phyloP scores from a whole-genome alignment of 2,113 vertebrate species.

The Sterrhoptilus dennistouni region DNA sequence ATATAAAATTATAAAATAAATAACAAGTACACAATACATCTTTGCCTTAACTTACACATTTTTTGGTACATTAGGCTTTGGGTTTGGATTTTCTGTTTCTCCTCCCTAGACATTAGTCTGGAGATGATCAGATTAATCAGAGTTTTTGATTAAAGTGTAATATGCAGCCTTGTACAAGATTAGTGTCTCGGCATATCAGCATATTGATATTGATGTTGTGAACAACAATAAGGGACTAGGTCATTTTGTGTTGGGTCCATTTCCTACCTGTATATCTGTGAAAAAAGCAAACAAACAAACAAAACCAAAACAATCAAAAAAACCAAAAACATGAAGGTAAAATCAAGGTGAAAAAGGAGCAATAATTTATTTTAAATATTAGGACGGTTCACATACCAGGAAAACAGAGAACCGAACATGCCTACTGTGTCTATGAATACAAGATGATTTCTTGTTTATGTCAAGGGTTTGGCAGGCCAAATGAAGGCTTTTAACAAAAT shows the following conservation, averaged over 20 bases:
- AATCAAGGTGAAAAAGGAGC: not conserved
- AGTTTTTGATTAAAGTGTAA: not conserved
- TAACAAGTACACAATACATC: not conserved
- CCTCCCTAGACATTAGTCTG: not conserved
- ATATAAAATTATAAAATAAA: not conserved
- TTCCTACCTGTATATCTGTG: not conserved
- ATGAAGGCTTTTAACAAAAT: not conserved
- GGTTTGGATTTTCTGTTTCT: not conserved
- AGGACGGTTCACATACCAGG: not conserved
- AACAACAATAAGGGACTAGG: not conserved
- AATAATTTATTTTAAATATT: not conserved
- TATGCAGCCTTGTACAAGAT: not conserved
- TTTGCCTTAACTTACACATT: not conserved
- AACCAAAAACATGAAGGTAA: fast-evolving
- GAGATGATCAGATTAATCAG: not conserved
- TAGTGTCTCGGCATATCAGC: no score
- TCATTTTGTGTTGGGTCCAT: not conserved
- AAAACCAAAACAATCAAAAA: not conserved
- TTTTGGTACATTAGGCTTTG: not conserved
- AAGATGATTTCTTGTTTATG: not conserved
- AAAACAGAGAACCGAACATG: not conserved
- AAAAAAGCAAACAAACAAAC: not conserved
- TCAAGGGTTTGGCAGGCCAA: not conserved
- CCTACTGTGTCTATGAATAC: not conserved
- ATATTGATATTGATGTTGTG: not conserved